phyloP scores from a whole-genome alignment of 2,888 invertebrate genomes.

The Mamestra brassicae region DNA sequence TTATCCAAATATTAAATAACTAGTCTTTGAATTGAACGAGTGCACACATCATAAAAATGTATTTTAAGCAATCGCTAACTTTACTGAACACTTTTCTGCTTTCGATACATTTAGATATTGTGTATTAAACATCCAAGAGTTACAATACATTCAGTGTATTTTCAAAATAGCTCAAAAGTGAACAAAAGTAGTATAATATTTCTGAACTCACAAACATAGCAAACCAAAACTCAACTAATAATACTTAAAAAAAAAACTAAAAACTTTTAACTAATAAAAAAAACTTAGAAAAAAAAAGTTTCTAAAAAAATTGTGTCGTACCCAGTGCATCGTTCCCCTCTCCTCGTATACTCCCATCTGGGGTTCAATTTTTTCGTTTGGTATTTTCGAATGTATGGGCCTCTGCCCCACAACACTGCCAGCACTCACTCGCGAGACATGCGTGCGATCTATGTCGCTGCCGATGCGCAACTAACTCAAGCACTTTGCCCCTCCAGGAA shows the following conservation, averaged over 20 bases:
- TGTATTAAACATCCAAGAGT: neutral
- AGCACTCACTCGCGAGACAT: constrained; percentile 85
- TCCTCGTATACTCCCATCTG: constrained; percentile 98
- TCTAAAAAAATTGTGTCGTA: constrained; percentile 83
- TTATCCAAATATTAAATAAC: too few species aligned
- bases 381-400: constrained; percentile 89
- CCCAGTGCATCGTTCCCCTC: constrained; percentile 97
- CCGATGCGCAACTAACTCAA: constrained; percentile 84
- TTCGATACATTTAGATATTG: neutral
- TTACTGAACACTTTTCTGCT: too few species aligned
- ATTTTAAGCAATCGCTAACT: neutral
- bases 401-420: constrained; percentile 88
- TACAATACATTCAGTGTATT: neutral
- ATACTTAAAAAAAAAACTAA: constrained; percentile 4
- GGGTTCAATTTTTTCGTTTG: constrained; percentile 91
- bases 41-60: neutral
- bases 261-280: constrained; percentile 15
- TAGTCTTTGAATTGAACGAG: too few species aligned
- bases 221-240: neutral
- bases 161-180: neutral
- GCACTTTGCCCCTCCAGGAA: constrained; percentile 70
- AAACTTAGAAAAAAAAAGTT: constrained; percentile 11
- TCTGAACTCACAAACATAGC: neutral
- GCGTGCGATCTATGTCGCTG: constrained; percentile 84
- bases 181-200: neutral